Evolutionary conservation across 2,797 vertebrate species (phyloP), one percentile per base, ranked within the genome.

Genomic region (Cirrhinus mrigala): DNA sequence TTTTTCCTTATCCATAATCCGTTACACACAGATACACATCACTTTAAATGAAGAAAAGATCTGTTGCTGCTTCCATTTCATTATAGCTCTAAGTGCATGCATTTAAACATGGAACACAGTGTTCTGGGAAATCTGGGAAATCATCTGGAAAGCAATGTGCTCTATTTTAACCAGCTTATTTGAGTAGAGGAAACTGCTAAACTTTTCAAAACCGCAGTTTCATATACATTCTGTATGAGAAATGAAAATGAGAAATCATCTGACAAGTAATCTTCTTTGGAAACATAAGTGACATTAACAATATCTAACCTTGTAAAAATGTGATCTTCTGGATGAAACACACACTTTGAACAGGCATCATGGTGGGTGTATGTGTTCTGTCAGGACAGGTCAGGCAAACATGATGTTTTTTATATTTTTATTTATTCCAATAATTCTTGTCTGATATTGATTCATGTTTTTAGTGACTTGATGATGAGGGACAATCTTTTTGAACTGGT

Each of bases 401-500:
- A 50, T 44, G 3, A 11, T 0, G 48, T 48, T 71, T 58, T 11
- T 71, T 71, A 27, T 15, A 37, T 74, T 50, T 44, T 74, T 58
- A 48, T 74, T n/a, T 64, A 62, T 8, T 62, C 24, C 40, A 4
- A 20, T 83, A 20, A 64, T 50, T n/a, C n/a, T 40, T 48, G 14
- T 71, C 24, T 33, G 4, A 56, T 60, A 29, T 46, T 29, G 10
- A 60, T 83, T 76, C 5, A 64, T 83, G 2, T 58, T 74, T 50
- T 50, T 94, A 99, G 98, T 90, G 98, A 99, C 85, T 96, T 96
- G 86, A 97, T 98, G 97, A 96, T 98, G 97, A 97, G 98, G 91
- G 98, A 99, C 95, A 99, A 99, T 94, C 95, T 99, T 88, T 99
- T 99, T 91, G 97, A 99, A 94, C 95, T 99, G 88, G 97, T 99